These are phyloP conservation scores for Pseudomyrmex pallidus DNA, from an alignment of 1,140 invertebrate genomes.

Conservation along the genomic window DNA sequence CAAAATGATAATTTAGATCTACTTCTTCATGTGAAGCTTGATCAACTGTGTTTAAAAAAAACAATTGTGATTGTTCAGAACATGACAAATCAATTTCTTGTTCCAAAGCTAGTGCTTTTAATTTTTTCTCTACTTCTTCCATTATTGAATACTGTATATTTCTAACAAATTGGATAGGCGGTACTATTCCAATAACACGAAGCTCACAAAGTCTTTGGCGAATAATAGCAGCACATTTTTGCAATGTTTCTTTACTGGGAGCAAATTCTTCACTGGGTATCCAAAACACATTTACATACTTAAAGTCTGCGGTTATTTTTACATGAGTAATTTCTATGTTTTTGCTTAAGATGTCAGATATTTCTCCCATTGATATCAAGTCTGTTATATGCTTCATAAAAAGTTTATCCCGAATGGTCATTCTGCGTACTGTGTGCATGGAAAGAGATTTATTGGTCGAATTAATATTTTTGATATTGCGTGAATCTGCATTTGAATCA, in stretches of 20 bases:
- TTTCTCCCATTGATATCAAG: slow-evolving; percentile 89
- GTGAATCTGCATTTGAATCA: slow-evolving; percentile 30
- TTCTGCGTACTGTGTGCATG: slow-evolving; percentile 78
- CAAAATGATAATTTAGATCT: slow-evolving; percentile 52
- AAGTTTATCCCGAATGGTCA: slow-evolving; percentile 90
- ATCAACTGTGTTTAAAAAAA: not conserved
- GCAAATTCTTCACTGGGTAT: slow-evolving; percentile 81
- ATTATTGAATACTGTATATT: slow-evolving; percentile 86
- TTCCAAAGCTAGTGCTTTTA: slow-evolving; percentile 87
- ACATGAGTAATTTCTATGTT: slow-evolving; percentile 90
- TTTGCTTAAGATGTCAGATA: slow-evolving; percentile 86
- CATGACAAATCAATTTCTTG: slow-evolving; percentile 84
- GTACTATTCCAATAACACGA: slow-evolving; percentile 89
- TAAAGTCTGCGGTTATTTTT: slow-evolving; percentile 88
- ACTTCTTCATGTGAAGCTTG: slow-evolving; percentile 71
- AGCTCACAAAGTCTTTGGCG: slow-evolving; percentile 89
- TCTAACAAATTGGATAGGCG: slow-evolving; percentile 89
- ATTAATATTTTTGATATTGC: not conserved
- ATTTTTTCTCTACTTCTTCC: slow-evolving; percentile 86
- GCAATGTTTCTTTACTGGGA: slow-evolving; percentile 85
- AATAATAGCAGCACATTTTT: slow-evolving; percentile 85
- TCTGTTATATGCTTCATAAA: slow-evolving; percentile 92
- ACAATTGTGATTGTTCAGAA: not conserved
- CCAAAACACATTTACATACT: slow-evolving; percentile 89
- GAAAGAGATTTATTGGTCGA: slow-evolving; percentile 34